Base-by-base conservation (phyloP, 2,113 vertebrate species). In the Alouatta palliata region DNA sequence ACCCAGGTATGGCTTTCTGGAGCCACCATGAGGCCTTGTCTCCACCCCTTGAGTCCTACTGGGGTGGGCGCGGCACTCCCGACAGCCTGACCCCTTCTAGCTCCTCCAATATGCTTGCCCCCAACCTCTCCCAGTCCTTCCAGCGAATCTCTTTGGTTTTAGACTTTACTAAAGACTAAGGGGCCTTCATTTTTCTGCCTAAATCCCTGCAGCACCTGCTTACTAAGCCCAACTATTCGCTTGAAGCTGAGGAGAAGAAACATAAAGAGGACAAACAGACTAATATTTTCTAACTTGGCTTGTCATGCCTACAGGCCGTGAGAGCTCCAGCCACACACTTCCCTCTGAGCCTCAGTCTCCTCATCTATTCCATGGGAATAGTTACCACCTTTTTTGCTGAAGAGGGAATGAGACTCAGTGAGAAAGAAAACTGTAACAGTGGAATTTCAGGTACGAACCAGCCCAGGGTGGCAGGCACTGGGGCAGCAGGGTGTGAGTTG, bases 251-350 rank as follows among this genome's bases (percentile, higher is more conserved):
- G 43, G 61, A 58, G 27, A 30, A 70, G 71, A 84, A 81, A 58
- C 13, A 12, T 13, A 2, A 32, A 52, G 64, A 85, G 80, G 12
- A 19, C 37, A 52, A 35, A 56, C n/a, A 3, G 77, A 47, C 8
- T 11, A 30, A 43, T 7, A 3, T 27, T 13, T 47, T 49, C 47
- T 11, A 52, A 47, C 3, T 0, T 27, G 64, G 79, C 52, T 37
- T 1, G 2, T 40, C 40, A 20, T 0, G 19, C 37, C 19, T 37
- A n/a, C 54, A 8, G 56, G 47, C 19, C 0, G 43, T 1, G n/a
- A 89, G 61, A 35, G 25, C 12, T 23, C 6, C 14, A 20, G 8
- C 35, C 10, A 27, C 8, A 6, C 3, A 0, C 5, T 56, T 79
- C 45, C 45, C 54, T 32, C 56, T 25, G 25, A 0, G 1, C 49